Evolutionary conservation across 2,797 vertebrate species (phyloP).

Genomic region (Phoebastria nigripes): DNA sequence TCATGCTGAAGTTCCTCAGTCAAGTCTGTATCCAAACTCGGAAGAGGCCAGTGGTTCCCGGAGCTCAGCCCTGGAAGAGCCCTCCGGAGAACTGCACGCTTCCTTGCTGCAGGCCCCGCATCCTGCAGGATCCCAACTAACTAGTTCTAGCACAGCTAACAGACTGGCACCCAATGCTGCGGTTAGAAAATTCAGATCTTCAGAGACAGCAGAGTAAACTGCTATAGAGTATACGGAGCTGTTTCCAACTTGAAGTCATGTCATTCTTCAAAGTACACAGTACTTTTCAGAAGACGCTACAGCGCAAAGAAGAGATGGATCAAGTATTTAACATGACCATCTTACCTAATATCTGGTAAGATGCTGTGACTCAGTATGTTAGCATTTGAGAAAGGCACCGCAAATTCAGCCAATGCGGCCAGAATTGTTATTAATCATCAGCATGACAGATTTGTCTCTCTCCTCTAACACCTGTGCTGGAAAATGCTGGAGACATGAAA

Average conservation of each 20-base stretch:
- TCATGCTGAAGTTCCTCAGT: neutral
- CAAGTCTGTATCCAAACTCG: neutral
- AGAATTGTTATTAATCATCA: neutral
- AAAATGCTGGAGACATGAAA: neutral
- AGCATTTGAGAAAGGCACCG: neutral
- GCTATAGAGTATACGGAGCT: rapidly evolving
- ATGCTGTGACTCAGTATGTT: neutral
- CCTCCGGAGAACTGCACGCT: rapidly evolving
- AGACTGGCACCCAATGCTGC: rapidly evolving
- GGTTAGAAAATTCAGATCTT: rapidly evolving
- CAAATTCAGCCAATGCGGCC: rapidly evolving
- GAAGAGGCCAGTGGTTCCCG: neutral
- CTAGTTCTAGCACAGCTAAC: neutral
- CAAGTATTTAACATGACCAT: neutral
- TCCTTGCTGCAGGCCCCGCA: rapidly evolving
- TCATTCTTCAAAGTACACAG: rapidly evolving
- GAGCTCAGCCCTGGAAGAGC: neutral
- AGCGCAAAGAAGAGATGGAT: neutral
- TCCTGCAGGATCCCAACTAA: neutral
- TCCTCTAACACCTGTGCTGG: neutral
- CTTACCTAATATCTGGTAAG: rapidly evolving
- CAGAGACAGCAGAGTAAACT: neutral
- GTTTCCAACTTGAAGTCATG: rapidly evolving
- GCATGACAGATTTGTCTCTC: rapidly evolving
- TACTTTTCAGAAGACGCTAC: neutral